Evolutionary conservation across 2,888 invertebrate genomes (phyloP).

Genomic region (Eristalis pertinax): DNA sequence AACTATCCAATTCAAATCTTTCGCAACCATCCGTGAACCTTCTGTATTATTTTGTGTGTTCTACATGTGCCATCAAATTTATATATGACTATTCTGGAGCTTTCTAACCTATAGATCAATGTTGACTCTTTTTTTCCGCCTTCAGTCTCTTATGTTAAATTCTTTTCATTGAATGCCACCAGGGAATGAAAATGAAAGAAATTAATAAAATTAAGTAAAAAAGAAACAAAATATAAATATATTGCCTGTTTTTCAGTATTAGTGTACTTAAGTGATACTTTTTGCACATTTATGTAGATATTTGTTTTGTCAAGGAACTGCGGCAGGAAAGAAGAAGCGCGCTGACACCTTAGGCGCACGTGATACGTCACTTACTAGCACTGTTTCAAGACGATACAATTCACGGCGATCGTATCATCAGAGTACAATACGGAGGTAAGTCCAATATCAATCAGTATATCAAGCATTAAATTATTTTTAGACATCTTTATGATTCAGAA

Average conservation of each 20-base stretch:
- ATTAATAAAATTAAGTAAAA: slow-evolving; percentile 25
- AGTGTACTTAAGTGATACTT: slow-evolving; percentile 38
- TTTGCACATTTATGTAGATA: slow-evolving; percentile 75
- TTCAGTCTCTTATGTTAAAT: neutral
- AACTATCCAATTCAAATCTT: neutral
- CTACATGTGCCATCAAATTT: neutral
- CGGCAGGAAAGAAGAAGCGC: slow-evolving; percentile 77
- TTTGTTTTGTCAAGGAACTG: slow-evolving; percentile 78
- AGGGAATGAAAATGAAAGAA: neutral
- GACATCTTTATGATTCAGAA: too few species aligned
- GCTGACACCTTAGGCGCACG: slow-evolving; percentile 78
- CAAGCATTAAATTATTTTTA: too few species aligned
- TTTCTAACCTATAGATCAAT: neutral
- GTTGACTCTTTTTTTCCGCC: neutral
- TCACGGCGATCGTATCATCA: slow-evolving; percentile 80
- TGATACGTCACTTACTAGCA: slow-evolving; percentile 80
- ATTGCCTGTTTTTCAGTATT: neutral
- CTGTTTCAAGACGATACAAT: slow-evolving; percentile 80
- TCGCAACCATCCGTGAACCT: neutral
- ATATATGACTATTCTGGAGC: neutral
- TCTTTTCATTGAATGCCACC: neutral
- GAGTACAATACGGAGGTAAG: slow-evolving; percentile 80
- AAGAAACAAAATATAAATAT: neutral
- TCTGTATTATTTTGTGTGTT: neutral
- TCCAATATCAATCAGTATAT: neutral